phyloP scores from a whole-genome alignment of 1,140 invertebrate genomes.

The Acromyrmex echinatior region DNA sequence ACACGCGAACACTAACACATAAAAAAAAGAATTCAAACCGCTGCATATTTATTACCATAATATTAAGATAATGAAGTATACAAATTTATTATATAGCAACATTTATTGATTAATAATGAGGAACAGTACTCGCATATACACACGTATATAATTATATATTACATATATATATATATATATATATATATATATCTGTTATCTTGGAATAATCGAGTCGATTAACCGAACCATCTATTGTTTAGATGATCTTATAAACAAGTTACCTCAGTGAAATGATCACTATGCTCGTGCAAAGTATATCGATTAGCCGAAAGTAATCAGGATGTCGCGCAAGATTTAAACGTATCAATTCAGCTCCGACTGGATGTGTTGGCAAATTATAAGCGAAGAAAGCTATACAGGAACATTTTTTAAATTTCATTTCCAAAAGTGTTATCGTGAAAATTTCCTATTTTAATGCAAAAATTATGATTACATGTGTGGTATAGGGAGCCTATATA shows the following conservation, averaged over 20 bases:
- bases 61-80: slow-evolving; percentile 72
- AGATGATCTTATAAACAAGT: neutral
- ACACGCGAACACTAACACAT: slow-evolving; percentile 9
- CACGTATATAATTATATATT: slow-evolving; percentile 71
- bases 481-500: slow-evolving; percentile 36
- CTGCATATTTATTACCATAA: slow-evolving; percentile 74
- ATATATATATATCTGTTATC: slow-evolving; percentile 57
- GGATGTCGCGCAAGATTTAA: slow-evolving; percentile 12
- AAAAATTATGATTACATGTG: slow-evolving; percentile 39
- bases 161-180: neutral
- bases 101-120: slow-evolving; percentile 71
- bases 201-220: slow-evolving; percentile 63
- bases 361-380: neutral
- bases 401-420: slow-evolving; percentile 15
- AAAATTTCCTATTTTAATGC: slow-evolving; percentile 55
- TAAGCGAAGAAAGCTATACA: slow-evolving; percentile 9
- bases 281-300: slow-evolving; percentile 19
- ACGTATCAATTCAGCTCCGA: slow-evolving; percentile 36
- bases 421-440: slow-evolving; percentile 24
- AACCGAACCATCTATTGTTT: slow-evolving; percentile 56
- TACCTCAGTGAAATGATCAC: slow-evolving; percentile 10
- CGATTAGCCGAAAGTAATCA: neutral
- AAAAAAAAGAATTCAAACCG: slow-evolving; percentile 19
- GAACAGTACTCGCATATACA: slow-evolving; percentile 71
- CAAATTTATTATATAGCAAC: slow-evolving; percentile 72